Percentiles rank a stretch among this genome's conserved stretches.
Evolutionary conservation across 2,888 invertebrate genomes (phyloP).

Genomic region (Lasius platythorax): DNA sequence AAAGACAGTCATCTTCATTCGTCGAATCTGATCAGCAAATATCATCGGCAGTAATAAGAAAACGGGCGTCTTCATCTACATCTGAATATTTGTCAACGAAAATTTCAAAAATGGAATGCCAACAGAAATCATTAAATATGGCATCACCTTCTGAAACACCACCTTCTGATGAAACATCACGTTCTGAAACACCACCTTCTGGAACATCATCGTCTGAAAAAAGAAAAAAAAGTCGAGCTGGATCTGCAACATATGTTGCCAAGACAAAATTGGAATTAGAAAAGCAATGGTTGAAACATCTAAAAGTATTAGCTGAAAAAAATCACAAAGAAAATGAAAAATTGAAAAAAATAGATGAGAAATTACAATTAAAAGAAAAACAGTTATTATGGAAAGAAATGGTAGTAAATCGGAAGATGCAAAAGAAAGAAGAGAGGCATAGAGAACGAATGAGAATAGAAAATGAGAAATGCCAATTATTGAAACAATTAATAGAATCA

Average conservation of each 20-base stretch:
- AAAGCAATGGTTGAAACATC: conserved; percentile 4
- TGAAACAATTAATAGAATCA: not conserved
- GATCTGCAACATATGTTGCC: not conserved
- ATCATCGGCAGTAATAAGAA: no score
- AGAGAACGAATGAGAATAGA: not conserved
- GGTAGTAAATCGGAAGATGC: not conserved
- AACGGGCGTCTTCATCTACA: no score
- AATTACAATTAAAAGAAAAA: not conserved
- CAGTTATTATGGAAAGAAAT: conserved; percentile 9
- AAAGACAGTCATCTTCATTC: not conserved
- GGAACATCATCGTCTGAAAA: no score
- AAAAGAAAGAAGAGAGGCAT: not conserved
- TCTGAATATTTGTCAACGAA: no score
- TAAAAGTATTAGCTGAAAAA: not conserved
- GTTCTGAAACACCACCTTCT: no score
- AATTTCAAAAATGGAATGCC: no score
- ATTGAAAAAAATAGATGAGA: not conserved
- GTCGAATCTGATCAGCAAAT: no score
- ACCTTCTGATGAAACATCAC: no score
- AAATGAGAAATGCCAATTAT: not conserved
- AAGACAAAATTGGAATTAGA: not conserved
- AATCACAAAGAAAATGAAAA: not conserved
- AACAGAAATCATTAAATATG: no score
- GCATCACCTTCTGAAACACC: no score
- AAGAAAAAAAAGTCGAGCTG: not conserved